Evolutionary conservation across 2,113 vertebrate genomes (phyloP).

Genomic region (Labeo catla): DNA sequence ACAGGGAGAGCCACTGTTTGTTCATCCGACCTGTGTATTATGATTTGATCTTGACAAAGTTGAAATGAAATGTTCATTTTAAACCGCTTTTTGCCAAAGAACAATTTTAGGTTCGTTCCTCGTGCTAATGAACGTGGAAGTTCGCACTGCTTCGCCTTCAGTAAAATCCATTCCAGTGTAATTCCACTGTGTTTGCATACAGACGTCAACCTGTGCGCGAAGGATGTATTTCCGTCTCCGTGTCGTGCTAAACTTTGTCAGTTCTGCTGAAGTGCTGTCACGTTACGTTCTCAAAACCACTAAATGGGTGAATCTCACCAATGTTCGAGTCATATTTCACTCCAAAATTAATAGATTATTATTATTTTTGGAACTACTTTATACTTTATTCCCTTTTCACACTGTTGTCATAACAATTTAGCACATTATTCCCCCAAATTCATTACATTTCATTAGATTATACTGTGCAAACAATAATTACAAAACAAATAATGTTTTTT

Average conservation of each 20-base stretch:
- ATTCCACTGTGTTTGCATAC: neutral
- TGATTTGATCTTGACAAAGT: slow-evolving; percentile 54
- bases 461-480: neutral
- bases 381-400: neutral
- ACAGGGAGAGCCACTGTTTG: slow-evolving; percentile 32
- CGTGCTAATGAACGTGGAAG: slow-evolving; percentile 23
- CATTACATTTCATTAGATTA: neutral
- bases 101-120: slow-evolving; percentile 35
- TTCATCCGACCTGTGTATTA: slow-evolving; percentile 32
- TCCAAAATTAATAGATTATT: neutral
- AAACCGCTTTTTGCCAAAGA: slow-evolving; percentile 67
- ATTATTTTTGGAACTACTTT: neutral
- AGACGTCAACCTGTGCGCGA: slow-evolving; percentile 3
- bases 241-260: slow-evolving; percentile 22
- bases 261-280: slow-evolving; percentile 43
- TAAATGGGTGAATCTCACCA: slow-evolving; percentile 2
- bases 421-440: neutral
- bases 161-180: slow-evolving; percentile 6
- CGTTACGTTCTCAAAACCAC: slow-evolving; percentile 41
- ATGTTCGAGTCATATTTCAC: neutral
- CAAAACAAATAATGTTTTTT: neutral
- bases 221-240: neutral
- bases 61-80: slow-evolving; percentile 56
- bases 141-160: slow-evolving; percentile 16
- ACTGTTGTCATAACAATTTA: neutral